Evolutionary conservation across 2,888 invertebrate genomes (phyloP), one percentile per base, ranked within the genome.

Genomic region (Parapristionchus giblindavisi): DNA sequence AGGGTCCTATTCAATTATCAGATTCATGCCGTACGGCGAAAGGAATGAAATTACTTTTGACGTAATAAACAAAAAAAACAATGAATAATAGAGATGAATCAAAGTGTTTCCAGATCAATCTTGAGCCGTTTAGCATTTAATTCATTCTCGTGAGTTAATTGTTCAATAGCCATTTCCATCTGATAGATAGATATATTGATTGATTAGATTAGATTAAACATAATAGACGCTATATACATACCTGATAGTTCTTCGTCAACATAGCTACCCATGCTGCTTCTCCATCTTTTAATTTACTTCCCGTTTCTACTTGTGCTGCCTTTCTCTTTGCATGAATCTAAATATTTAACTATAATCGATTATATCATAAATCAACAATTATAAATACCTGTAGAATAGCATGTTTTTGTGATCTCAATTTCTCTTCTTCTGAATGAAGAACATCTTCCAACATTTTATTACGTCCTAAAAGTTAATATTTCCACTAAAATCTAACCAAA

Each of bases 301-400:
- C 85, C 1, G 85, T 83, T 8, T 85, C 83, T 75, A 81, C 75
- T 72, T 86, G 86, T 8, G 77, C 75, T 58, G 78, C 76, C 73
- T 86, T 86, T 14, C 86, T 75, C 27, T 76, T 75, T 48, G 85
- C 81, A 66, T 86, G 86, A 29, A 85, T 77, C 75, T 86, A 82
- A 80, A 85, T 79, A 2, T 43, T 14, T 14, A 78, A 63, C 77
- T 80, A 54, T 56, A 78, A 61, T n/a, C 34, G 11, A 5, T 14
- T 40, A 63, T 65, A 73, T 29, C 43, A 17, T 14, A 43, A 43
- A 43, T 43, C 17, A 43, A 43, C 43, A 43, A 8, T 43, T 17
- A 43, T 43, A 6, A 8, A n/a, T 14, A 66, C 66, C 66, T 66
- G 66, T 6, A 66, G 66, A 38, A 66, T 66, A n/a, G 38, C 36